These are phyloP conservation scores for Myotis yumanensis DNA, from an alignment of 2,113 vertebrate genomes.

Conservation along the genomic window DNA sequence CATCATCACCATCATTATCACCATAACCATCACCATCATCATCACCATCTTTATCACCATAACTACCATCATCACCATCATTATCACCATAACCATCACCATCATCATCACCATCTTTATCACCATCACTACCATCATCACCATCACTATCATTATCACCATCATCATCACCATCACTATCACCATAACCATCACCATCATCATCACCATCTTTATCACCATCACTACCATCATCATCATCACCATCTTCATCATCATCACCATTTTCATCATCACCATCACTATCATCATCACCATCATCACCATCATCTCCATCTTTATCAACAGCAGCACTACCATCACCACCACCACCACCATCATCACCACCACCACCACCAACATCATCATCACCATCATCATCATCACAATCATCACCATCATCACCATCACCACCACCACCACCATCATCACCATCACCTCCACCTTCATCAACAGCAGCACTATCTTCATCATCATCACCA, in stretches of 20 bases:
- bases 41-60: background rate
- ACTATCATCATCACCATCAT: no score
- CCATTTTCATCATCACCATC: no score
- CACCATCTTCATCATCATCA: no score
- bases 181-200: no score
- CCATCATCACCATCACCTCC: constrained; percentile 76
- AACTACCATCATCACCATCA: background rate
- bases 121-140: background rate
- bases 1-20: background rate
- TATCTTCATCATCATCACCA: constrained; percentile 78
- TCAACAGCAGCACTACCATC: no score
- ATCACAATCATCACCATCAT: no score
- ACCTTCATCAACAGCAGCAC: constrained; percentile 77
- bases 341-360: background rate
- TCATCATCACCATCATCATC: background rate
- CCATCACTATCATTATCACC: no score
- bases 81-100: background rate
- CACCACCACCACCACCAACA: background rate
- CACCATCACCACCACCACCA: no score
- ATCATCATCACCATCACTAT: no score
- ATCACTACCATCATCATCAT: no score
- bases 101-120: background rate
- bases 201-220: no score
- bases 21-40: rapidly evolving
- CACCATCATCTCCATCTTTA: no score